Conservation (phyloP, 2,797 vertebrate species). For the Centroberyx gerrardi region DNA sequence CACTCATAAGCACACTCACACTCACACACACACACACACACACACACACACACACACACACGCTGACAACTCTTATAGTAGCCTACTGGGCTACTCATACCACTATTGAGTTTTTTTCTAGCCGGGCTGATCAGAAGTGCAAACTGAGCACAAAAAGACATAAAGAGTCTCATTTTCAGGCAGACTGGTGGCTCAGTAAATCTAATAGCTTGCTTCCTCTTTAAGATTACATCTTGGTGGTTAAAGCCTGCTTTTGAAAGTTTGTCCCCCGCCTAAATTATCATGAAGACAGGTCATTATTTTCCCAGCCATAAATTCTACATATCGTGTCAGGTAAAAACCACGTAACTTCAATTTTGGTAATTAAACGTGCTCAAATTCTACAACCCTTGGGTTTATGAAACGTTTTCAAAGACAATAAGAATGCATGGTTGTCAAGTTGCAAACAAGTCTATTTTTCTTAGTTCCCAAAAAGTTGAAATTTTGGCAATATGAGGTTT, state of each 20-base stretch:
- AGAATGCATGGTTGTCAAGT: too few relatives aligned
- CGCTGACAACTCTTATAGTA: conserved; percentile 1
- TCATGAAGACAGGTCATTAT: background rate
- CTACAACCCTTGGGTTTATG: too few relatives aligned
- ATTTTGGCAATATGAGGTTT: too few relatives aligned
- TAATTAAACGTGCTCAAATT: too few relatives aligned
- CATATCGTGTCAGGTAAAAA: too few relatives aligned
- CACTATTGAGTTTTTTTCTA: conserved; percentile 28
- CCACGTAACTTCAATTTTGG: too few relatives aligned
- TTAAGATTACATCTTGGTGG: conserved; percentile 20
- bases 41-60: background rate
- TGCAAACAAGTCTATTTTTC: too few relatives aligned
- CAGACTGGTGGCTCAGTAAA: conserved; percentile 4
- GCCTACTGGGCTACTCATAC: conserved; percentile 23
- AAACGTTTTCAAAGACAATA: too few relatives aligned
- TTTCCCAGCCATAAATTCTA: too few relatives aligned
- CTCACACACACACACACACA: background rate
- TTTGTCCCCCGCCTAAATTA: background rate
- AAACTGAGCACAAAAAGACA: conserved; percentile 36
- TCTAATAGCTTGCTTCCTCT: conserved; percentile 14
- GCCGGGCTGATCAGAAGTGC: conserved; percentile 47
- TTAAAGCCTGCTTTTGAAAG: conserved; percentile 36
- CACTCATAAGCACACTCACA: background rate
- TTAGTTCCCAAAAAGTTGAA: too few relatives aligned
- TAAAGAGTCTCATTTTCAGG: conserved; percentile 16